phyloP scores from a whole-genome alignment of 2,888 invertebrate genomes.

The Microplitis manilae region DNA sequence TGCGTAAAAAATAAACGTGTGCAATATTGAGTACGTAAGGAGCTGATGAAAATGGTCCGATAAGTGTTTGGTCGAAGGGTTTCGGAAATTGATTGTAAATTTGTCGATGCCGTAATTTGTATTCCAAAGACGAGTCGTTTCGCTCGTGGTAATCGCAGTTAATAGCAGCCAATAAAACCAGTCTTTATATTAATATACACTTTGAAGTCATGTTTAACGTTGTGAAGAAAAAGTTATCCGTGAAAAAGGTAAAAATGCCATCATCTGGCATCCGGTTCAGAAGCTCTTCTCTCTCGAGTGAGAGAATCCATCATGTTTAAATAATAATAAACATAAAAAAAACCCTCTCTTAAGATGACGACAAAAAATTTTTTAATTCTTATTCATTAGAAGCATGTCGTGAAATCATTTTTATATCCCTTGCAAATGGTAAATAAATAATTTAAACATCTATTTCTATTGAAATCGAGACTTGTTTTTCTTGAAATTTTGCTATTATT shows the following conservation, averaged over 20 bases:
- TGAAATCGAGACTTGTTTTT: not conserved
- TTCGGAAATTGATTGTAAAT: conserved; percentile 57
- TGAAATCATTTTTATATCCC: too few relatives aligned
- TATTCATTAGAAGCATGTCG: too few relatives aligned
- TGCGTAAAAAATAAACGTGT: not conserved
- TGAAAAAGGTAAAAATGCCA: conserved; percentile 28
- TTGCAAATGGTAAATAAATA: too few relatives aligned
- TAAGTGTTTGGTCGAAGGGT: conserved; percentile 55
- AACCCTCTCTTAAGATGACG: too few relatives aligned
- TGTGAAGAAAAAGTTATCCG: conserved; percentile 33
- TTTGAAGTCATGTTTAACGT: conserved; percentile 45
- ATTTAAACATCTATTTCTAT: too few relatives aligned
- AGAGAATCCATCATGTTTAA: conserved; percentile 26
- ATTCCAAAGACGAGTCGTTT: conserved; percentile 47
- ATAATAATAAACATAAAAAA: not conserved
- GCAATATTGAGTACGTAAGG: conserved; percentile 2
- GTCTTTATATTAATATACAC: conserved; percentile 53
- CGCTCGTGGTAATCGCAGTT: conserved; percentile 53
- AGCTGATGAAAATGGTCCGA: conserved; percentile 46
- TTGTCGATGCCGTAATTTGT: conserved; percentile 58
- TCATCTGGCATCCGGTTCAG: conserved; percentile 33
- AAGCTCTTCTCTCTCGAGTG: conserved; percentile 15
- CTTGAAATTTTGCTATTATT: not conserved
- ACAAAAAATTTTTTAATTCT: conserved; percentile 18
- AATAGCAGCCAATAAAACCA: conserved; percentile 53